phyloP scores from a whole-genome alignment of 1,140 invertebrate genomes.

The Lepeophtheirus salmonis region DNA sequence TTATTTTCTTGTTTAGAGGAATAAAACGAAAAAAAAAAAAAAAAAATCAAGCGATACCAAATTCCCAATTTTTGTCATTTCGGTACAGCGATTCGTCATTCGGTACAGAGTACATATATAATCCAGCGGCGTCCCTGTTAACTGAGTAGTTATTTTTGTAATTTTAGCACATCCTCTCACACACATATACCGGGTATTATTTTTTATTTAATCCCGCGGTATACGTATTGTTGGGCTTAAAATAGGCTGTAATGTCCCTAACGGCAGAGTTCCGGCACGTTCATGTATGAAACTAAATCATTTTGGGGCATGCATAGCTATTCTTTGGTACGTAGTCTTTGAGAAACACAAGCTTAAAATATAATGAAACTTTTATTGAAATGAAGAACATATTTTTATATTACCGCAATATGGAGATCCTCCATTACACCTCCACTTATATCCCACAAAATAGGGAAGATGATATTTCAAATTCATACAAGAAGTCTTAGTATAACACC shows the following conservation, averaged over 20 bases:
- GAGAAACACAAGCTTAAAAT: neutral
- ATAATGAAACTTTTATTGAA: neutral
- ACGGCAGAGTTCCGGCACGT: too few species aligned
- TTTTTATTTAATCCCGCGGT: neutral
- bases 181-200: too few species aligned
- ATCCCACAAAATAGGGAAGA: conserved; percentile 68
- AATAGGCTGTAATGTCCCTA: too few species aligned
- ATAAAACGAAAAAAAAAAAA: too few species aligned
- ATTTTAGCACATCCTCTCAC: too few species aligned
- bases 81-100: too few species aligned
- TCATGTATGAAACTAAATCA: neutral
- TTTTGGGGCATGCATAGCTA: neutral
- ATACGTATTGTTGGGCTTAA: neutral
- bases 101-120: too few species aligned
- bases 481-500: conserved; percentile 27
- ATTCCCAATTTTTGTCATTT: too few species aligned
- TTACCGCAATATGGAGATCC: conserved; percentile 53
- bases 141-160: too few species aligned
- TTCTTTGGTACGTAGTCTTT: neutral
- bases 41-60: too few species aligned
- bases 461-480: conserved; percentile 30
- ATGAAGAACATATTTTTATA: conserved; percentile 21
- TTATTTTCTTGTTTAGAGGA: too few species aligned
- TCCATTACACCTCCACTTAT: conserved; percentile 62
- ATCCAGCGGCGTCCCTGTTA: too few species aligned